These are phyloP conservation scores for Morpho deidamia DNA, from an alignment of 2,888 invertebrate genomes.

Conservation along the genomic window DNA sequence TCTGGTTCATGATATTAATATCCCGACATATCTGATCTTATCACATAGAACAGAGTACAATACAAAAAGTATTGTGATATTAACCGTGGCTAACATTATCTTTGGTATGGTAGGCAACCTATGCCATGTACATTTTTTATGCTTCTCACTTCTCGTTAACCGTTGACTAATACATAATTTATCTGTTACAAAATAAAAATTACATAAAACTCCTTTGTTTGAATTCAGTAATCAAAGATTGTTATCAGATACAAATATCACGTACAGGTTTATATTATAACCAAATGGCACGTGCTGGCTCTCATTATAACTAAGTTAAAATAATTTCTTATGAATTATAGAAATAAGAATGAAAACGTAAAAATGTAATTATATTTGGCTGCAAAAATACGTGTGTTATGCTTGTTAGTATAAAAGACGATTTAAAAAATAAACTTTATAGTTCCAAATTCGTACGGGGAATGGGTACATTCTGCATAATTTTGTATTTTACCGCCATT, in stretches of 20 bases:
- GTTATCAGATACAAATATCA: conserved; percentile 12
- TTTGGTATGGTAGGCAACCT: too few relatives aligned
- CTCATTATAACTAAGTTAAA: not conserved
- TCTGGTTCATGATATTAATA: too few relatives aligned
- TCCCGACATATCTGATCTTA: too few relatives aligned
- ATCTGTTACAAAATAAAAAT: conserved; percentile 9
- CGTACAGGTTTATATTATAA: conserved; percentile 4
- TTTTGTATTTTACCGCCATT: conserved; percentile 34
- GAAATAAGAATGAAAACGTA: conserved; percentile 1
- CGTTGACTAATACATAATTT: not conserved
- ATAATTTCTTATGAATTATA: not conserved
- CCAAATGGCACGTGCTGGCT: conserved; percentile 12
- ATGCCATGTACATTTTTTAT: too few relatives aligned
- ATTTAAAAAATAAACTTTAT: not conserved
- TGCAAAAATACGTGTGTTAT: not conserved
- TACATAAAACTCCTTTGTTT: conserved; percentile 7
- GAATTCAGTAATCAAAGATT: conserved; percentile 9
- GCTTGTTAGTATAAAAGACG: conserved; percentile 13
- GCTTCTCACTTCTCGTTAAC: too few relatives aligned
- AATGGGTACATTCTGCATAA: conserved; percentile 21
- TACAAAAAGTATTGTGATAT: too few relatives aligned
- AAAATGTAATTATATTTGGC: not conserved
- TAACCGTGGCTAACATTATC: too few relatives aligned
- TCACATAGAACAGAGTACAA: too few relatives aligned
- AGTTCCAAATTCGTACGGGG: conserved; percentile 6